Conservation (phyloP, 2,888 invertebrate species). For the Beris chalybata region DNA sequence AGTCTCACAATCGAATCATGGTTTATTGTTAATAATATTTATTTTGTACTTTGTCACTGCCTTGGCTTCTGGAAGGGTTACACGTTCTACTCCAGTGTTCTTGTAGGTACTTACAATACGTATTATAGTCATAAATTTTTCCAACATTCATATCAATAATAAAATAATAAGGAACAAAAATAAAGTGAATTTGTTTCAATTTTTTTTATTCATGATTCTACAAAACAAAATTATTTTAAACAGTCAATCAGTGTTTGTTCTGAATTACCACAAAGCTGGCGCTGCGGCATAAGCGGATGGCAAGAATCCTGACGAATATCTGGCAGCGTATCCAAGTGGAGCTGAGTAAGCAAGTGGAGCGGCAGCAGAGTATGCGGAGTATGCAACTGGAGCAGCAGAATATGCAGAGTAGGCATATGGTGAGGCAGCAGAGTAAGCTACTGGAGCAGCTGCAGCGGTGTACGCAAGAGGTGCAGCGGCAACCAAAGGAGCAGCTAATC, state of each 20-base stretch:
- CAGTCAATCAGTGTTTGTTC: constrained; percentile 30
- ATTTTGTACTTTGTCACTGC: too few species aligned
- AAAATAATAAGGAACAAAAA: neutral
- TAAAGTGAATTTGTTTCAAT: too few species aligned
- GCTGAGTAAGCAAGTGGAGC: constrained; percentile 43
- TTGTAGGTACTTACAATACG: too few species aligned
- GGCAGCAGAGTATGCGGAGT: constrained; percentile 45
- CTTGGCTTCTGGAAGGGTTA: too few species aligned
- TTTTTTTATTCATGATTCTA: constrained; percentile 1
- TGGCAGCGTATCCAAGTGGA: constrained; percentile 27
- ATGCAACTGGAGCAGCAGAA: constrained; percentile 42
- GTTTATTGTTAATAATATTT: too few species aligned
- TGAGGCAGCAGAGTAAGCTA: constrained; percentile 50
- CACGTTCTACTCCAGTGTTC: too few species aligned
- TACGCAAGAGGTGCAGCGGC: constrained; percentile 51
- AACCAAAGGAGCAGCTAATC: constrained; percentile 58
- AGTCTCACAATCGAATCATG: too few species aligned
- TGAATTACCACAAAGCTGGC: constrained; percentile 18
- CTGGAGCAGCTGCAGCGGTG: constrained; percentile 52
- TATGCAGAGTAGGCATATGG: constrained; percentile 46
- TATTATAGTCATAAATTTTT: too few species aligned
- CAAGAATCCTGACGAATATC: constrained; percentile 23
- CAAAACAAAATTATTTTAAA: constrained; percentile 13
- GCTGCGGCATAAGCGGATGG: constrained; percentile 35
- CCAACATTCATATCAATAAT: neutral